Evolutionary conservation across 2,888 invertebrate genomes (phyloP), one percentile per base, ranked within the genome.

Genomic region (Cerastoderma edule): DNA sequence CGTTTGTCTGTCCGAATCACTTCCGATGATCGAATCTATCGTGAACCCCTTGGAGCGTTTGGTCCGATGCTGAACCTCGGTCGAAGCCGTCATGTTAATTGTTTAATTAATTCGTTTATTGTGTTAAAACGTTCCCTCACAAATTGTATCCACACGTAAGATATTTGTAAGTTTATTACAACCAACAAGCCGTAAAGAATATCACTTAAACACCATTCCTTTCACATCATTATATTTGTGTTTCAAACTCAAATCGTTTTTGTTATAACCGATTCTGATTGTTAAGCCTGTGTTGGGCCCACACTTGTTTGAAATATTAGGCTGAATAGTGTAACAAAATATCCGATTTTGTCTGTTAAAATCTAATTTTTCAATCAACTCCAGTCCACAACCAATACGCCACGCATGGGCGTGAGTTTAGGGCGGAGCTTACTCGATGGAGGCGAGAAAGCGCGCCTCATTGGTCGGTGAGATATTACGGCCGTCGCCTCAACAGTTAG

Each of bases 1-100:
- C 65, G 77, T 69, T 16, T 70, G 75, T 75, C 78, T 78, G 57
- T 85, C 83, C 5, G 82, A 67, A 44, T 85, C 83, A 60, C 75
- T 80, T 39, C 86, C 86, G 4, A 86, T 86, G 39, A 87, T 80
- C 16, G 86, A 85, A 50, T 83, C 86, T 60, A 86, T 87, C 10
- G 81, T 85, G 57, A 86, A 86, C 30, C 85, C 86, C 39, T 74
- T 80, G 4, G 77, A 75, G 24, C 79, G 75, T 56, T 70, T 72
- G 2, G 73, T 24, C 39, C 70, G 63, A 4, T n/a, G 60, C 33
- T 76, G 73, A 16, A 63, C 74, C 24, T 32, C 64, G 32, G 68
- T 46, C 13, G 78, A 67, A 4, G 81, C 83, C 65, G 81, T 80
- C 81, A 82, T 80, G 22, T 69, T 70, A 32, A 35, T n/a, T n/a